Evolutionary conservation across 2,797 vertebrate genomes (phyloP).

Genomic region (Tokudaia tokunoshimensis): DNA sequence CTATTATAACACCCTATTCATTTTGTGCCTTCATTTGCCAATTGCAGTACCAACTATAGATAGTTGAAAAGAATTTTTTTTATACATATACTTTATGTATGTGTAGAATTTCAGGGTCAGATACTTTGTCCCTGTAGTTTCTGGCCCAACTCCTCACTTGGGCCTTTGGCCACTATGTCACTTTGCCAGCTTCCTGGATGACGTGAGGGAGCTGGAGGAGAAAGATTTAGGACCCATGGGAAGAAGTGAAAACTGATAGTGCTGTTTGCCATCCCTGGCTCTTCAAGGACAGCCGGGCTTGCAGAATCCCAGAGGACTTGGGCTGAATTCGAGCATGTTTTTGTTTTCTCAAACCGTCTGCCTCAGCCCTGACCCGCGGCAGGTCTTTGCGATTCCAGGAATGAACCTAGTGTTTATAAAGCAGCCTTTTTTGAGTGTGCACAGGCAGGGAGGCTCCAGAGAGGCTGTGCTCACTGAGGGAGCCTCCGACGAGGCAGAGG

Average conservation of each 20-base stretch:
- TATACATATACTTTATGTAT: not conserved
- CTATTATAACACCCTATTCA: not conserved
- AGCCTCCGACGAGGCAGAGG: not conserved
- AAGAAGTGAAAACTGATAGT: conserved; percentile 28
- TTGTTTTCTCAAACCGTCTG: conserved; percentile 79
- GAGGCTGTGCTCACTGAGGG: conserved; percentile 30
- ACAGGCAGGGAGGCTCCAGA: conserved; percentile 66
- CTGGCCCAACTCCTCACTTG: not conserved
- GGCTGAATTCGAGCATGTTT: conserved; percentile 77
- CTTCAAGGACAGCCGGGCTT: conserved; percentile 72
- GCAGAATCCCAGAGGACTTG: conserved; percentile 10
- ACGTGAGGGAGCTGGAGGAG: conserved; percentile 60
- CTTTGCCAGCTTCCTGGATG: conserved; percentile 23
- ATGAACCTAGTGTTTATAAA: conserved; percentile 73
- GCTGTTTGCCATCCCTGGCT: conserved; percentile 68
- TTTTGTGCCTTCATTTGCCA: not conserved
- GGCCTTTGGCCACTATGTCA: not conserved
- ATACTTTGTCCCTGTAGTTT: too few species aligned
- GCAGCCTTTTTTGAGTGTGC: conserved; percentile 23
- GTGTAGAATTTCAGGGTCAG: not conserved
- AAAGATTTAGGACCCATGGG: conserved; percentile 15
- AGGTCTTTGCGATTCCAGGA: conserved; percentile 79
- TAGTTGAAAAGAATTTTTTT: not conserved
- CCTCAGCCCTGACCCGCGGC: conserved; percentile 69
- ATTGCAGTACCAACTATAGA: not conserved